Conservation (phyloP, 2,888 invertebrate genomes). For the Brachynemurus nebulosus region DNA sequence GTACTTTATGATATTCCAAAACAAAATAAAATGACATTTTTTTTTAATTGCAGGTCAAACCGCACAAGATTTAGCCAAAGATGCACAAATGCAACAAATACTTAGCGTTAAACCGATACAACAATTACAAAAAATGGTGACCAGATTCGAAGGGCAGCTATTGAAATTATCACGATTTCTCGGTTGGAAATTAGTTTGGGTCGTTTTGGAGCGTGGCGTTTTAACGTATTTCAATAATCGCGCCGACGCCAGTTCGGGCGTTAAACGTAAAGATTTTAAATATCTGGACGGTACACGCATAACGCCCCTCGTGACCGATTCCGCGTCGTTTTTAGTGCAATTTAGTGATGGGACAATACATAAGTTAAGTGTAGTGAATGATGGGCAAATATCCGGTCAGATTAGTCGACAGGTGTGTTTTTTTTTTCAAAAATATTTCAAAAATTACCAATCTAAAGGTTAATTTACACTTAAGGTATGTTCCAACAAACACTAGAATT, state of each 20-base stretch:
- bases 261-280: constrained; percentile 42
- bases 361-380: constrained; percentile 35
- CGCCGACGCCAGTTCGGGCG: constrained; percentile 46
- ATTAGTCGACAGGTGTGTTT: constrained; percentile 34
- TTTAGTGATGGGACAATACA: constrained; percentile 46
- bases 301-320: constrained; percentile 31
- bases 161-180: constrained; percentile 46
- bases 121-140: constrained; percentile 41
- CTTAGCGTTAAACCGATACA: constrained; percentile 47
- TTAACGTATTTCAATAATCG: constrained; percentile 44
- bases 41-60: constrained; percentile 36
- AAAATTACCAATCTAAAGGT: too few relatives aligned
- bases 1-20: too few relatives aligned
- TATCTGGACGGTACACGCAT: constrained; percentile 48
- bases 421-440: too few relatives aligned
- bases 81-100: constrained; percentile 47
- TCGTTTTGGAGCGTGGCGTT: constrained; percentile 51
- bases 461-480: too few relatives aligned
- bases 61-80: constrained; percentile 45
- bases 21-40: too few relatives aligned
- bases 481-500: too few relatives aligned
- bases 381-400: constrained; percentile 23
- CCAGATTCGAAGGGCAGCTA: constrained; percentile 48
- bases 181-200: constrained; percentile 52
- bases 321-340: constrained; percentile 34